phyloP scores from a whole-genome alignment of 2,113 vertebrate species.

The Istiophorus platypterus region DNA sequence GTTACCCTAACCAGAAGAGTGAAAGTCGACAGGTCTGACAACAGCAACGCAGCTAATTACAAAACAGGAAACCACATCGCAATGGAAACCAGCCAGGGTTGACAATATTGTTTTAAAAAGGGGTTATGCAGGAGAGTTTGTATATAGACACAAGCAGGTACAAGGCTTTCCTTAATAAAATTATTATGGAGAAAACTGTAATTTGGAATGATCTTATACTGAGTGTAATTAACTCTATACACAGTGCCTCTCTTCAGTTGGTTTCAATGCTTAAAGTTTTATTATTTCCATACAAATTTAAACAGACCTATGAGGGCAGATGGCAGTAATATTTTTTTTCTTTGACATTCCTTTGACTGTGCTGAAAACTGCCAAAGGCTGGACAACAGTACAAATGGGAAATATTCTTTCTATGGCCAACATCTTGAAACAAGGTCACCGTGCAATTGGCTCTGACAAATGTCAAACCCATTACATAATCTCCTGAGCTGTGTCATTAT shows the following conservation, averaged over 20 bases:
- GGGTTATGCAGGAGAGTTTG: not conserved
- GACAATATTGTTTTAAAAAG: slow-evolving; percentile 10
- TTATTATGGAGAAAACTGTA: not conserved
- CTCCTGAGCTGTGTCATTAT: slow-evolving; percentile 57
- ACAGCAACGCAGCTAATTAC: slow-evolving; percentile 40
- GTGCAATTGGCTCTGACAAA: slow-evolving; percentile 66
- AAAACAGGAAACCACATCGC: slow-evolving; percentile 53
- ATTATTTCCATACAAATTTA: not conserved
- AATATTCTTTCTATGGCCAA: slow-evolving; percentile 21
- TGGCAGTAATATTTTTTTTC: not conserved
- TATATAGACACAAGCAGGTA: not conserved
- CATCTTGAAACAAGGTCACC: slow-evolving; percentile 60
- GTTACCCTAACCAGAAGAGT: not conserved
- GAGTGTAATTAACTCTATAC: not conserved
- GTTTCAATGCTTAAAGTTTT: not conserved
- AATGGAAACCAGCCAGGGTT: not conserved
- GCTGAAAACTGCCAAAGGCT: slow-evolving; percentile 1
- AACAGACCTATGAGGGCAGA: slow-evolving; percentile 1
- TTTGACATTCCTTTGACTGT: not conserved
- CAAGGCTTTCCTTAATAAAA: not conserved
- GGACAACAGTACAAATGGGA: slow-evolving; percentile 8
- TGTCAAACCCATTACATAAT: slow-evolving; percentile 67
- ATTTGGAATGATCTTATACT: not conserved
- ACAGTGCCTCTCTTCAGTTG: not conserved
- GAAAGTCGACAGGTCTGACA: slow-evolving; percentile 18